Evolutionary conservation across 2,113 vertebrate genomes (phyloP).

Genomic region (Oreocharis arfaki): DNA sequence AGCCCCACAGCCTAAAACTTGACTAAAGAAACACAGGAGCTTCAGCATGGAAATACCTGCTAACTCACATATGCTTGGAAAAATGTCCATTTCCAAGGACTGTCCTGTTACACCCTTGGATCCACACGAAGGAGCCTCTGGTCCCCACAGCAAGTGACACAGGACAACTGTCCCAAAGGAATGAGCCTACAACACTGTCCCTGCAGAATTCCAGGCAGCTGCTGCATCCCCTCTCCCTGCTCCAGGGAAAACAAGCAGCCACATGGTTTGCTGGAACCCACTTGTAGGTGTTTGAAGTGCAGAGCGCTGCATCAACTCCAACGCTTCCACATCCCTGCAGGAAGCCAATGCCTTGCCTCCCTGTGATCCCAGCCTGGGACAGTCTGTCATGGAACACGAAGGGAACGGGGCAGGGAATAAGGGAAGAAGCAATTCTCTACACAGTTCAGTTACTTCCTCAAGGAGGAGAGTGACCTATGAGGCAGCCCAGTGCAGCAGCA

Average conservation of each 20-base stretch:
- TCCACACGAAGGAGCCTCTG: not conserved
- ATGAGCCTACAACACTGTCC: not conserved
- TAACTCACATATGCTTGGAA: not conserved
- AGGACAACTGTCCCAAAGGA: not conserved
- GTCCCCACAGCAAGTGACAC: not conserved
- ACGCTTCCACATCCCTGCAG: not conserved
- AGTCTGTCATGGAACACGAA: not conserved
- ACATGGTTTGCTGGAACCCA: not conserved
- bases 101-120: not conserved
- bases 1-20: not conserved
- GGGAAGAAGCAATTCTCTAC: slow-evolving; percentile 44
- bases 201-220: not conserved
- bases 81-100: not conserved
- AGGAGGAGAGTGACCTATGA: slow-evolving; percentile 22
- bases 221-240: not conserved
- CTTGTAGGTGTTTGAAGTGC: fast-evolving
- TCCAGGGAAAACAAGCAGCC: not conserved
- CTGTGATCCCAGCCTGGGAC: not conserved
- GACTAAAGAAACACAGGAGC: not conserved
- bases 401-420: not conserved
- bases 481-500: slow-evolving; percentile 52
- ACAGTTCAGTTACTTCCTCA: not conserved
- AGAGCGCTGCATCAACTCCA: not conserved
- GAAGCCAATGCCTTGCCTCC: not conserved
- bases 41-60: not conserved